A percentile compares a stretch with the other conserved stretches of the same genome.
Evolutionary conservation across 2,797 vertebrate species (phyloP).

Genomic region (Eospalax fontanierii): DNA sequence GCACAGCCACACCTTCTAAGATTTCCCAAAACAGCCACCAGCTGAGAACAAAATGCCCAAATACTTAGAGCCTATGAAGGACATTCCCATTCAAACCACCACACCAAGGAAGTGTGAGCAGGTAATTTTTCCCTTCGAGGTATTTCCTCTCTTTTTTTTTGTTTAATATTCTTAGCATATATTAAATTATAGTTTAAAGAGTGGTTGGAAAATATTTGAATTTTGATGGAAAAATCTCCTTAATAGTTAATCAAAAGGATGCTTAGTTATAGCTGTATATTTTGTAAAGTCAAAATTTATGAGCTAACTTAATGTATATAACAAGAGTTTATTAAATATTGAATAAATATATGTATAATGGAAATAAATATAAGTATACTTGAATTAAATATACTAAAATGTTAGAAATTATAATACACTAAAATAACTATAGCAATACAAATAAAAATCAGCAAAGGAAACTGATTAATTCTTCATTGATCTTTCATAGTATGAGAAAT

Average conservation of each 20-base stretch:
- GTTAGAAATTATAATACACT: neutral
- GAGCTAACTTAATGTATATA: neutral
- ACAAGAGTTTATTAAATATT: neutral
- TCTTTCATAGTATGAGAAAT: too few relatives aligned
- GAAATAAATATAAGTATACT: neutral
- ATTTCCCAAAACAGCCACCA: too few relatives aligned
- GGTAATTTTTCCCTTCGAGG: neutral
- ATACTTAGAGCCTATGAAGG: too few relatives aligned
- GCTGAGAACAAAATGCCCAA: too few relatives aligned
- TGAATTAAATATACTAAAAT: neutral
- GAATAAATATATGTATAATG: neutral
- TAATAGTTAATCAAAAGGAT: neutral
- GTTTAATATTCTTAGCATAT: neutral
- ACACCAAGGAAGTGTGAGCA: neutral
- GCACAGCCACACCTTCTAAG: too few relatives aligned
- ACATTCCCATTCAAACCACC: too few relatives aligned
- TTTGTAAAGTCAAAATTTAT: neutral
- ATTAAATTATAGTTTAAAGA: neutral
- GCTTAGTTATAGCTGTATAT: neutral
- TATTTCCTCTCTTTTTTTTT: neutral
- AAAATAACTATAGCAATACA: too few relatives aligned
- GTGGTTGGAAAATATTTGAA: neutral
- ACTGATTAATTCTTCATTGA: too few relatives aligned
- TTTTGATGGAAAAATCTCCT: neutral
- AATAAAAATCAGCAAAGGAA: too few relatives aligned